phyloP scores from a whole-genome alignment of 2,113 vertebrate species.

The Dromiciops gliroides region DNA sequence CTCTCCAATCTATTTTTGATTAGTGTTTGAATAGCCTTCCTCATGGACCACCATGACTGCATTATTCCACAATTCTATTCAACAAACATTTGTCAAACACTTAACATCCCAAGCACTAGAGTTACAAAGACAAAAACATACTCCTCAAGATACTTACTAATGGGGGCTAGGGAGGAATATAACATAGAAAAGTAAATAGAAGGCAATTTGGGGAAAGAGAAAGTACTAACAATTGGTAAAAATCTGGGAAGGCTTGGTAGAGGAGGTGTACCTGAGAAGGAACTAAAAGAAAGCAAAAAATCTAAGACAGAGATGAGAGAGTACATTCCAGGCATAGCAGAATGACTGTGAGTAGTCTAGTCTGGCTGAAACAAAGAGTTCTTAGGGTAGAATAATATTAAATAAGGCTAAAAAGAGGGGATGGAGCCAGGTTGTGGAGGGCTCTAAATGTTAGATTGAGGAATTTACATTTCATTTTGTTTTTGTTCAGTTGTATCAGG shows the following conservation, averaged over 20 bases:
- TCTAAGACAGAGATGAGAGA: background rate
- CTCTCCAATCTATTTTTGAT: background rate
- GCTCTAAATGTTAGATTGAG: background rate
- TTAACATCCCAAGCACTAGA: background rate
- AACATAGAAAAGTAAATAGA: background rate
- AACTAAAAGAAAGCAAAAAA: background rate
- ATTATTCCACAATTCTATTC: background rate
- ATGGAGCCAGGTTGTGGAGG: background rate
- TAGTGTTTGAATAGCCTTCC: background rate
- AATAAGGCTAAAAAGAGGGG: background rate
- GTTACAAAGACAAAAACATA: background rate
- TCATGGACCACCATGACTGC: background rate
- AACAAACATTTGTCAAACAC: background rate
- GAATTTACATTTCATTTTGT: background rate
- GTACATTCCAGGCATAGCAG: background rate
- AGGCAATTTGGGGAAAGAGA: background rate
- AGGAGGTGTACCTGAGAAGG: background rate
- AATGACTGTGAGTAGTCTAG: background rate
- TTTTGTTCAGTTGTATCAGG: background rate
- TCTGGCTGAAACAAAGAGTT: background rate
- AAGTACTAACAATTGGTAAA: background rate
- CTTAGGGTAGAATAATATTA: background rate
- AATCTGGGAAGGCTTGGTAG: background rate
- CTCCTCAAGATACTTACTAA: background rate
- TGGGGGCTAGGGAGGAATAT: background rate